These are phyloP conservation scores for Tachina fera DNA, from an alignment of 2,888 invertebrate genomes.

Conservation along the genomic window DNA sequence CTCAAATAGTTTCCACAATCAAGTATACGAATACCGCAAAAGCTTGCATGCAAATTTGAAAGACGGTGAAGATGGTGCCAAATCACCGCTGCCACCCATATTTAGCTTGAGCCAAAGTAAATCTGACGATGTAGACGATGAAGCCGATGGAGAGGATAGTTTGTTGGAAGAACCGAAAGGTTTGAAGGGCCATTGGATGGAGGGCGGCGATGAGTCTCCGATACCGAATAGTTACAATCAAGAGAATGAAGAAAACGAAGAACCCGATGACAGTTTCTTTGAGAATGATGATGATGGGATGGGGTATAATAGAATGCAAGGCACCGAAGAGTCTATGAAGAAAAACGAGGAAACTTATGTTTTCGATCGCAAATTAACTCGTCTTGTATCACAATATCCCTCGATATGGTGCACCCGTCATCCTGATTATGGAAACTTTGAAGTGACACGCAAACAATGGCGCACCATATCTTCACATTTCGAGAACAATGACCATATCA, in stretches of 20 bases:
- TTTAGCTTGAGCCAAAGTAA: constrained; percentile 74
- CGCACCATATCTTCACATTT: constrained; percentile 79
- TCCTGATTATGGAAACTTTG: constrained; percentile 79
- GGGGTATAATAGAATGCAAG: constrained; percentile 71
- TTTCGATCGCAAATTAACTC: constrained; percentile 79
- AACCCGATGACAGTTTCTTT: constrained; percentile 65
- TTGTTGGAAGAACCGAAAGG: constrained; percentile 60
- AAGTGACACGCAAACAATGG: constrained; percentile 79
- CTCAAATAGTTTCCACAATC: constrained; percentile 79
- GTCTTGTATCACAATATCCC: constrained; percentile 78
- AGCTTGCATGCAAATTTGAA: constrained; percentile 79
- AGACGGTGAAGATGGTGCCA: constrained; percentile 74
- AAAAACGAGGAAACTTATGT: constrained; percentile 79
- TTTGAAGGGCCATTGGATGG: constrained; percentile 61
- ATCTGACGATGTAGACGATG: constrained; percentile 67
- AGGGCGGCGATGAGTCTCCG: constrained; percentile 60
- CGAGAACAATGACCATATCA: constrained; percentile 77
- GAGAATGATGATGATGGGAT: constrained; percentile 65
- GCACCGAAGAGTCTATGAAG: constrained; percentile 79
- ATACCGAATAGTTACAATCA: constrained; percentile 65
- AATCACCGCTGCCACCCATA: constrained; percentile 77
- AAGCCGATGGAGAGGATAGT: constrained; percentile 65
- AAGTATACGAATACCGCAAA: constrained; percentile 80
- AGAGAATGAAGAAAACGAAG: constrained; percentile 72
- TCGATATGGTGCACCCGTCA: constrained; percentile 80